Evolutionary conservation across 2,113 vertebrate genomes (phyloP).

Genomic region (Oreotrochilus melanogaster): DNA sequence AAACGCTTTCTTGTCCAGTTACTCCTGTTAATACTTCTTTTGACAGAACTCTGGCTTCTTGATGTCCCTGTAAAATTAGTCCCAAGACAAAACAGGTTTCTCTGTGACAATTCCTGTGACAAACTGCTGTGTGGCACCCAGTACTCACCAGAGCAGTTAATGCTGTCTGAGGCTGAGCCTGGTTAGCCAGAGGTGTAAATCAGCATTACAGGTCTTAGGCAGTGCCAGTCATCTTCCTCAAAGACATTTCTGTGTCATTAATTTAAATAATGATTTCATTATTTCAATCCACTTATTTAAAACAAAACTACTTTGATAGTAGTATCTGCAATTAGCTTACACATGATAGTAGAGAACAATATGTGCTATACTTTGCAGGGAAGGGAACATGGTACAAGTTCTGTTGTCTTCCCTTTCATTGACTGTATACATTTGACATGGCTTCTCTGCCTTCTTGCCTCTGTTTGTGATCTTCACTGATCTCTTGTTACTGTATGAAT

Average conservation of each 20-base stretch:
- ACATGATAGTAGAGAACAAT: not conserved
- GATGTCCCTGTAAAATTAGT: not conserved
- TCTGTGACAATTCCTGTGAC: not conserved
- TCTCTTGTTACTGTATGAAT: not conserved
- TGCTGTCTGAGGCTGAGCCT: not conserved
- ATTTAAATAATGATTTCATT: not conserved
- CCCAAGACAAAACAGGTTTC: not conserved
- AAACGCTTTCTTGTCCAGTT: not conserved
- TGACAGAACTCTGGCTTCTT: not conserved
- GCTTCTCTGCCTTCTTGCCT: not conserved
- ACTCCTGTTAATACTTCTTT: not conserved
- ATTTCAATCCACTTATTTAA: not conserved
- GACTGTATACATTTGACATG: not conserved
- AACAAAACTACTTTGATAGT: not conserved
- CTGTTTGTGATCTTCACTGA: not conserved
- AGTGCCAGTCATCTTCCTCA: not conserved
- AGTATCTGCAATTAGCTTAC: not conserved
- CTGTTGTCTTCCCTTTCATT: not conserved
- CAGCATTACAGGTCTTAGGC: not conserved
- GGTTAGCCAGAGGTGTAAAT: not conserved
- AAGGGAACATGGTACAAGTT: not conserved
- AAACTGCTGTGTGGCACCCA: not conserved
- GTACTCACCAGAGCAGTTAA: not conserved
- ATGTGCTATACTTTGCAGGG: not conserved
- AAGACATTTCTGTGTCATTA: not conserved